Percentiles rank a stretch among this genome's conserved stretches.
Evolutionary conservation across 2,113 vertebrate species (phyloP).

Genomic region (Coregonus clupeaformis): DNA sequence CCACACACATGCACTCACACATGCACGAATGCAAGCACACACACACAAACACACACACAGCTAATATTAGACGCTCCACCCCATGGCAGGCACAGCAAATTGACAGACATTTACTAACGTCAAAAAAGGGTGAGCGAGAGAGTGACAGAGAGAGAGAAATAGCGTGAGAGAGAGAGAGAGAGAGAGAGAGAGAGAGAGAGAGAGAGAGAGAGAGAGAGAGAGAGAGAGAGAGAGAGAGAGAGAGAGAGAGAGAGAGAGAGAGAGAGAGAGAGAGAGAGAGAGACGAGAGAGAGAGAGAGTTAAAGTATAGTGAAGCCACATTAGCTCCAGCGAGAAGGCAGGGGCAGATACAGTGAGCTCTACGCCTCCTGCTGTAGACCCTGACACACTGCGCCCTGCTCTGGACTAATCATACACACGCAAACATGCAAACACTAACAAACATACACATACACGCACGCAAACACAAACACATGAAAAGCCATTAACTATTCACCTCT

Average conservation of each 20-base stretch:
- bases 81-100: background rate
- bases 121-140: slow-evolving; percentile 2
- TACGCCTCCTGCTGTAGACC: slow-evolving; percentile 45
- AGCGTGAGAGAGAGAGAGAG: slow-evolving; percentile 20
- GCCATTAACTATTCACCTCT: slow-evolving; percentile 36
- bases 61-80: background rate
- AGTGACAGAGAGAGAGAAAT: slow-evolving; percentile 19
- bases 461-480: slow-evolving; percentile 4
- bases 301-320: slow-evolving; percentile 37
- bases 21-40: background rate
- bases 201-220: too few relatives aligned
- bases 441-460: background rate
- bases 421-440: slow-evolving; percentile 11
- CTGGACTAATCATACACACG: slow-evolving; percentile 16
- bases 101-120: background rate
- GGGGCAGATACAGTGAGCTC: slow-evolving; percentile 37
- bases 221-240: slow-evolving; percentile 45
- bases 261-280: background rate
- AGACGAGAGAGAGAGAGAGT: slow-evolving; percentile 12
- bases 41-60: slow-evolving; percentile 41
- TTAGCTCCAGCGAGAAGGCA: slow-evolving; percentile 49
- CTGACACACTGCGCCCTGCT: slow-evolving; percentile 27
- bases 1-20: too few relatives aligned
- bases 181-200: slow-evolving; percentile 21
- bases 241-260: slow-evolving; percentile 9